phyloP scores from a whole-genome alignment of 2,113 vertebrate genomes.

The Gnathonemus echidnorhynchus region DNA sequence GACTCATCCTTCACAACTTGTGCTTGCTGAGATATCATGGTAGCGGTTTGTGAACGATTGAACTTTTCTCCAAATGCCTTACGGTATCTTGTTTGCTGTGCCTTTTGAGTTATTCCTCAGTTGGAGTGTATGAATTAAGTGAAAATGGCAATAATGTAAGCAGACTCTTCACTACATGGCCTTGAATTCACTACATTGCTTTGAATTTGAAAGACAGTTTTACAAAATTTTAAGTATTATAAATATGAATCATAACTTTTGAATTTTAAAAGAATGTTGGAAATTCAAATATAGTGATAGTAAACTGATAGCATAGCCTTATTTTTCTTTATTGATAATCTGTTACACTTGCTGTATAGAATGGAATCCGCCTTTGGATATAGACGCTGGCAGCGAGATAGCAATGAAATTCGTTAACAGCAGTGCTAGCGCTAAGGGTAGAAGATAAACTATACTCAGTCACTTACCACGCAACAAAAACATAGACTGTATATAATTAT shows the following conservation, averaged over 20 bases:
- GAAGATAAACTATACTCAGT: background rate
- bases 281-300: background rate
- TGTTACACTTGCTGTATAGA: background rate
- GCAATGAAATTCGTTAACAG: background rate
- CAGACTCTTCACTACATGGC: background rate
- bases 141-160: background rate
- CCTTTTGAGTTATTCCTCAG: conserved; percentile 46
- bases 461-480: background rate
- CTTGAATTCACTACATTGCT: conserved; percentile 9
- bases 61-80: conserved; percentile 58
- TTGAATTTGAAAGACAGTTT: background rate
- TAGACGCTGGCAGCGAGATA: background rate
- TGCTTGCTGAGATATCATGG: conserved; percentile 62
- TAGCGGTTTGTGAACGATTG: conserved; percentile 59
- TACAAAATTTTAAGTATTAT: conserved; percentile 13
- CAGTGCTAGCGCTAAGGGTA: background rate
- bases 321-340: background rate
- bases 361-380: background rate
- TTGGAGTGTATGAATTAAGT: conserved; percentile 29
- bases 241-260: background rate
- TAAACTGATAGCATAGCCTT: background rate
- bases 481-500: background rate
- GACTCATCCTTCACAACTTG: conserved; percentile 59
- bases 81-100: conserved; percentile 40
- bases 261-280: background rate